Base-by-base conservation (phyloP, 2,888 invertebrate genomes). In the Polyommatus icarus region DNA sequence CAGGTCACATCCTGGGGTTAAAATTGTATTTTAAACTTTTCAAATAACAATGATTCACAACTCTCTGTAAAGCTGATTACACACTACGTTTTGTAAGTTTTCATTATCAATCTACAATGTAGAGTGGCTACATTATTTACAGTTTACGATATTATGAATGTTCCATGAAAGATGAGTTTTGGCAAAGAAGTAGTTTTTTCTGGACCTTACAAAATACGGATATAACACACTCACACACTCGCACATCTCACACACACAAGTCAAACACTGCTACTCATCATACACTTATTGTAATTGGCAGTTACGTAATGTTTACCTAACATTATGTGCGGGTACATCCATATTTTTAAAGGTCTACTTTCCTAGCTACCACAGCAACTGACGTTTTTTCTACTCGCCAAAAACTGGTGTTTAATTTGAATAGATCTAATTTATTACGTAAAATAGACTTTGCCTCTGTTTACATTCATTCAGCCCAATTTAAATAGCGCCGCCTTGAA, bases 1-100 rank as follows among this genome's bases (percentile, higher is more conserved):
- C 75, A 75, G 75, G 50, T 75, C 75, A 15, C 75, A 75, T 54
- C 54, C 75, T 75, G 75, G 75, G 29, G 75, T 75, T 75, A 75
- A 29, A 73, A 46, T 50, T 50, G 50, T 75, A 75, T 12, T 54
- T 67, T 24, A 15, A 54, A 50, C 50, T 75, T 12, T 75, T 29
- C 29, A 18, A 24, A 24, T 73, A 54, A 75, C 75, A 75, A 75
- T 54, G 75, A 75, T 54, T 54, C 75, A 75, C 75, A 75, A 75
- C 75, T 54, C 75, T 40, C 29, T 50, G 75, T 50, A 75, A 54
- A 75, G 50, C 54, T 75, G 54, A 50, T 24, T 75, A 54, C 29
- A 29, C 67, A 67, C 67, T 67, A 67, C 12, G 24, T 61, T 20
- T 8, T 61, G 20, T 24, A 32, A 29, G 29, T 15, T 29, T 67